A percentile compares a stretch with the other conserved stretches of the same genome.
These are phyloP conservation scores for Samia ricini DNA, from an alignment of 1,140 invertebrate species.

Conservation along the genomic window DNA sequence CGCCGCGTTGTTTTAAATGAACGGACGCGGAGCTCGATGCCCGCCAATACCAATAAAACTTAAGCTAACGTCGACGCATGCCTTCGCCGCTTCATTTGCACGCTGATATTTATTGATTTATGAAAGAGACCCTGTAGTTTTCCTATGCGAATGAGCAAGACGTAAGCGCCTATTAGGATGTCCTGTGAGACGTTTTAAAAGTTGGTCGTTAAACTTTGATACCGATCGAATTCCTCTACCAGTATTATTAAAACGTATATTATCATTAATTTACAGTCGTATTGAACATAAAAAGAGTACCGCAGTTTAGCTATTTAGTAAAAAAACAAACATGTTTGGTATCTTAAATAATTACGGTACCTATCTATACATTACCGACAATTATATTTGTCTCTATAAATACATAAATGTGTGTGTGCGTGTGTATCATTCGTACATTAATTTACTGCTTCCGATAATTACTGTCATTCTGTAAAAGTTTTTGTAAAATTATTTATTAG, in stretches of 20 bases:
- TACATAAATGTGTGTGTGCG: too few relatives aligned
- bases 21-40: conserved; percentile 63
- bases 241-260: not conserved
- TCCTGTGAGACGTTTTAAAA: conserved; percentile 4
- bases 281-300: not conserved
- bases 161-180: conserved; percentile 2
- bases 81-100: conserved; percentile 42
- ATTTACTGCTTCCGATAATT: too few relatives aligned
- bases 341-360: too few relatives aligned
- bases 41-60: conserved; percentile 66
- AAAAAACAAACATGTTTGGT: too few relatives aligned
- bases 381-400: too few relatives aligned
- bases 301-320: too few relatives aligned
- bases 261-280: not conserved
- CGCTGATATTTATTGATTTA: conserved; percentile 53
- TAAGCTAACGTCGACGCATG: conserved; percentile 54
- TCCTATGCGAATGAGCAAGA: conserved; percentile 6
- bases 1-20: conserved; percentile 71
- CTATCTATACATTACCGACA: too few relatives aligned
- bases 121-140: conserved; percentile 46
- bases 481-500: too few relatives aligned
- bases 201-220: not conserved
- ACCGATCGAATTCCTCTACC: not conserved
- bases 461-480: too few relatives aligned
- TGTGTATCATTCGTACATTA: too few relatives aligned